phyloP scores from a whole-genome alignment of 2,797 vertebrate species.

The Orientallactaga sibirica region DNA sequence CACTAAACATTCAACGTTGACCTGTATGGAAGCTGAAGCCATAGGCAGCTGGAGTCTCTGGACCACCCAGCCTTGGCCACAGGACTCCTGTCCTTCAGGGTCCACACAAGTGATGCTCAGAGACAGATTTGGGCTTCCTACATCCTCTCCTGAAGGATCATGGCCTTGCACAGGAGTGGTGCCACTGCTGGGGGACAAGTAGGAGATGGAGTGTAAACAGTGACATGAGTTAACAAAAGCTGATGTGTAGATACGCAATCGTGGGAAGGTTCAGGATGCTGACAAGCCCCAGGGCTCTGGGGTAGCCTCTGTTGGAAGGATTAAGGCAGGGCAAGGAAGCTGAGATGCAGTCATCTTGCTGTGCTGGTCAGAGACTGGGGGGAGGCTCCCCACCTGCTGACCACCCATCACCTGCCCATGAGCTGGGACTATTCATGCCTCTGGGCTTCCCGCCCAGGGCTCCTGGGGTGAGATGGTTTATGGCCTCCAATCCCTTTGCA shows the following conservation, averaged over 20 bases:
- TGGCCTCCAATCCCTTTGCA: no score
- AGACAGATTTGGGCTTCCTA: accelerated
- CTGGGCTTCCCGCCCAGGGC: neutral
- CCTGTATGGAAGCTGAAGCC: neutral
- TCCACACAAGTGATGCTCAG: neutral
- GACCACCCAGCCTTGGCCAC: no score
- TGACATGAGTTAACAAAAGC: accelerated
- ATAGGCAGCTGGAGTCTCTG: neutral
- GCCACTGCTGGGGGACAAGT: accelerated
- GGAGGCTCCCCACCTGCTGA: neutral
- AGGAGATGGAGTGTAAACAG: accelerated
- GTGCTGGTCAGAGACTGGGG: neutral
- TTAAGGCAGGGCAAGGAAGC: neutral
- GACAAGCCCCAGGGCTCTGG: no score
- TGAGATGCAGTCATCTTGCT: neutral
- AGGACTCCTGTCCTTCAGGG: neutral
- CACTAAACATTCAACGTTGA: neutral
- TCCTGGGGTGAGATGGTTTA: accelerated
- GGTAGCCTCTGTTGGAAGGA: neutral
- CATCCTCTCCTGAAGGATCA: accelerated
- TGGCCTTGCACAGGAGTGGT: accelerated
- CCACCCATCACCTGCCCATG: neutral
- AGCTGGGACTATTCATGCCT: neutral
- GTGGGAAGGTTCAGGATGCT: accelerated
- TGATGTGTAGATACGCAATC: no score